Conservation (phyloP, 53 echinoderm and acorn worm species). For the Actinopyga echinites region DNA sequence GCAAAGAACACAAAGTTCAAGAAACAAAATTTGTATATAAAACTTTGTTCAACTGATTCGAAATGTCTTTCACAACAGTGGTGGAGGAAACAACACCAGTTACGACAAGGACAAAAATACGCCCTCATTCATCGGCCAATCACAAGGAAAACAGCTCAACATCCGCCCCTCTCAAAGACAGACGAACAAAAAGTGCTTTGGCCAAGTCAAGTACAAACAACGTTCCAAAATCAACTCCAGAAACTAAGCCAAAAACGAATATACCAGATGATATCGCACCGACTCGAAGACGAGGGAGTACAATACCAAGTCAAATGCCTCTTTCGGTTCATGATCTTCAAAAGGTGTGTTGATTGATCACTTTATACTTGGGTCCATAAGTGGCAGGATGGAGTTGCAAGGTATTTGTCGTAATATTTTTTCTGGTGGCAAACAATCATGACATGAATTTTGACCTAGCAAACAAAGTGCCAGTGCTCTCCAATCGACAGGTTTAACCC, state of each 20-base stretch:
- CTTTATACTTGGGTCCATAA: too few species aligned
- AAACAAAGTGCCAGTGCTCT: too few species aligned
- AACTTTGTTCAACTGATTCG: too few species aligned
- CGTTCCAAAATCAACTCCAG: neutral
- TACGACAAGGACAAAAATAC: neutral
- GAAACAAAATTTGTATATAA: too few species aligned
- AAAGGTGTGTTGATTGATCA: neutral
- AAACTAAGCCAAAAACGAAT: neutral
- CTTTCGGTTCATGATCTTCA: constrained; percentile 30
- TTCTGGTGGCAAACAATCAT: too few species aligned
- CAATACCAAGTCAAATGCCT: constrained; percentile 23
- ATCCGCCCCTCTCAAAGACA: neutral
- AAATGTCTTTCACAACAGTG: neutral
- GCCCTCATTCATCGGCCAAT: neutral
- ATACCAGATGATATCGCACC: neutral
- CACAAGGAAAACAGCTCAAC: neutral
- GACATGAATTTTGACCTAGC: too few species aligned
- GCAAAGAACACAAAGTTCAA: too few species aligned
- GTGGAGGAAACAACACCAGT: neutral
- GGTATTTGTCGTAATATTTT: too few species aligned
- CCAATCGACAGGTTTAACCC: too few species aligned
- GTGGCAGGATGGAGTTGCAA: too few species aligned
- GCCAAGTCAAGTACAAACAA: neutral
- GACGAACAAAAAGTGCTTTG: neutral
- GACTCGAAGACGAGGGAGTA: constrained; percentile 7